Evolutionary conservation across 2,113 vertebrate species (phyloP).

Genomic region (Varanus salvator): DNA sequence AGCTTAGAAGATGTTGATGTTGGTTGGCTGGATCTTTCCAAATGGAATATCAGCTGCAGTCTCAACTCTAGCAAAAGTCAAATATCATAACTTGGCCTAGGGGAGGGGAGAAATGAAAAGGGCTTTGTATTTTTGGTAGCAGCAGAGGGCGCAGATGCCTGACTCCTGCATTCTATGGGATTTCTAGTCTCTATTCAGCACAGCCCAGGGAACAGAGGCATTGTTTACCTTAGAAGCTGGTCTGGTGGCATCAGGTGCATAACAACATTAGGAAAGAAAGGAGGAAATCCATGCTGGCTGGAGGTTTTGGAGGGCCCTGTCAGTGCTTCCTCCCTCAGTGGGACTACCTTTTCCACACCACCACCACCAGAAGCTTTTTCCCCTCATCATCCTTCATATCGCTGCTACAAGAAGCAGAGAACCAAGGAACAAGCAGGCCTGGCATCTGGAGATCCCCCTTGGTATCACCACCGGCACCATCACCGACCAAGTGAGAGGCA

Average conservation of each 20-base stretch:
- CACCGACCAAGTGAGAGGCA: no score
- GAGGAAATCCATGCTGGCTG: neutral
- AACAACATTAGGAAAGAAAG: neutral
- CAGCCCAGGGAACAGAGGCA: no score
- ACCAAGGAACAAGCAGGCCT: no score
- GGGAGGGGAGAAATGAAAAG: neutral
- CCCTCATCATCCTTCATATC: no score
- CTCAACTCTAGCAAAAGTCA: neutral
- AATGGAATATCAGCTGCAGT: neutral
- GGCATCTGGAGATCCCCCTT: no score
- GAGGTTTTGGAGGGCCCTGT: no score
- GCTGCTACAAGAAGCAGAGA: no score
- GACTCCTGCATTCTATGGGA: no score
- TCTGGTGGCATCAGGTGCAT: neutral
- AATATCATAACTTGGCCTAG: neutral
- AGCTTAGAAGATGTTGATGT: neutral
- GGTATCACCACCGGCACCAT: no score
- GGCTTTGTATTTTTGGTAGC: neutral
- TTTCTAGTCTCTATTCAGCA: neutral
- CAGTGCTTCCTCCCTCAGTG: no score
- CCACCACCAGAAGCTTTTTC: no score
- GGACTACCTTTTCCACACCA: no score
- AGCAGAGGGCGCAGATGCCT: neutral
- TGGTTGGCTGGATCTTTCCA: slow-evolving; percentile 1
- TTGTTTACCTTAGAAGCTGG: neutral